phyloP scores from a whole-genome alignment of 2,797 vertebrate species.

The Falco peregrinus region DNA sequence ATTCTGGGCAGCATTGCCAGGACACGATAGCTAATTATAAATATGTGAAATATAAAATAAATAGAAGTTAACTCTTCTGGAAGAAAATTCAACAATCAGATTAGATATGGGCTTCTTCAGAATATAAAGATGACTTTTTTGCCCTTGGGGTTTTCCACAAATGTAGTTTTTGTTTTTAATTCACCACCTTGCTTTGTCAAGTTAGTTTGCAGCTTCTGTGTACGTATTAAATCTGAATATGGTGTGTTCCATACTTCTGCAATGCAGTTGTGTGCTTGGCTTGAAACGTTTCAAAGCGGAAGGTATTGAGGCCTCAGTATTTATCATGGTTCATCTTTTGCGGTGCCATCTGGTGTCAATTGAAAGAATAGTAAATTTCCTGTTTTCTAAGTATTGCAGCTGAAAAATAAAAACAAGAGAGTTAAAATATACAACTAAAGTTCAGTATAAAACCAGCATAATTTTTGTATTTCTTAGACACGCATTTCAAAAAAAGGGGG shows the following conservation, averaged over 20 bases:
- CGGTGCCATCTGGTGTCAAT: slow-evolving; percentile 55
- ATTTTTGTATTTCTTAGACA: neutral
- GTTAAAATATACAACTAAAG: neutral
- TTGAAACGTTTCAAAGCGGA: neutral
- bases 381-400: neutral
- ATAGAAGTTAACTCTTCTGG: neutral
- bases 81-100: neutral
- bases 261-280: neutral
- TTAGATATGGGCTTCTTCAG: neutral
- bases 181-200: neutral
- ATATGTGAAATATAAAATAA: neutral
- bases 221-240: neutral
- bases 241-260: rapidly evolving
- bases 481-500: rapidly evolving
- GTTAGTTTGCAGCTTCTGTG: neutral
- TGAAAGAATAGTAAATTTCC: neutral
- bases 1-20: neutral
- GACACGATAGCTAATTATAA: neutral
- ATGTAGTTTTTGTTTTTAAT: neutral
- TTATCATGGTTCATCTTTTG: neutral
- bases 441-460: neutral
- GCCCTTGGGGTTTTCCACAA: neutral
- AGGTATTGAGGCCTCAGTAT: neutral
- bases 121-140: neutral
- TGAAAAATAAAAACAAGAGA: neutral